These are phyloP conservation scores for Frankliniella fusca DNA, from an alignment of 2,888 invertebrate genomes.

Conservation along the genomic window DNA sequence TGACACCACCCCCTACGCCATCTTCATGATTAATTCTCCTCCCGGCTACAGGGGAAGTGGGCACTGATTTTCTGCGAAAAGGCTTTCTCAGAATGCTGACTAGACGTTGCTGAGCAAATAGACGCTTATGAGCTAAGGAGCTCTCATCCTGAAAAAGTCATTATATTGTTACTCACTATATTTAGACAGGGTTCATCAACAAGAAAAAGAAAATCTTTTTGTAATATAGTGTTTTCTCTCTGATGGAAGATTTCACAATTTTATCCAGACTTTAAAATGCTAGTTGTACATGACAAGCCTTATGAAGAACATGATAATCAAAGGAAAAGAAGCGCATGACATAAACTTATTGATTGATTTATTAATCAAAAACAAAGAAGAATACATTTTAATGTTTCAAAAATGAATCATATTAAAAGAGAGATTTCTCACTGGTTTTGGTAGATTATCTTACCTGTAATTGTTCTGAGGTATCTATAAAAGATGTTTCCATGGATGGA, in stretches of 20 bases:
- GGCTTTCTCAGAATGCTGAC: slow-evolving; percentile 63
- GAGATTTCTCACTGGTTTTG: not conserved
- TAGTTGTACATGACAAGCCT: too few relatives aligned
- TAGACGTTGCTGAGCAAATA: slow-evolving; percentile 57
- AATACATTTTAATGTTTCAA: not conserved
- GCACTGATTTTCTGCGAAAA: slow-evolving; percentile 61
- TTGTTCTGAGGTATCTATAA: slow-evolving; percentile 24
- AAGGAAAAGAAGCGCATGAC: too few relatives aligned
- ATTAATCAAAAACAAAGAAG: not conserved
- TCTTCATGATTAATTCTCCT: slow-evolving; percentile 11
- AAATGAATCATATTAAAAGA: too few relatives aligned
- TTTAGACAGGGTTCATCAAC: too few relatives aligned
- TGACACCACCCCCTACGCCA: not conserved
- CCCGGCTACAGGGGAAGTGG: slow-evolving; percentile 40
- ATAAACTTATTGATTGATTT: slow-evolving; percentile 39
- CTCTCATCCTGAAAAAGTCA: too few relatives aligned
- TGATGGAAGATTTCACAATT: too few relatives aligned
- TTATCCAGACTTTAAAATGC: too few relatives aligned
- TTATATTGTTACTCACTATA: too few relatives aligned
- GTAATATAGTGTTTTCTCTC: too few relatives aligned
- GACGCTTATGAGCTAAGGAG: slow-evolving; percentile 53
- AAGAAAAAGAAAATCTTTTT: too few relatives aligned
- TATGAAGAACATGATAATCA: too few relatives aligned
- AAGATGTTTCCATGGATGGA: slow-evolving; percentile 49
- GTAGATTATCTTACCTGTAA: slow-evolving; percentile 29